A percentile compares a stretch with the other conserved stretches of the same genome.
phyloP scores from a whole-genome alignment of 1,140 invertebrate genomes.

The Platorchestia sp. region DNA sequence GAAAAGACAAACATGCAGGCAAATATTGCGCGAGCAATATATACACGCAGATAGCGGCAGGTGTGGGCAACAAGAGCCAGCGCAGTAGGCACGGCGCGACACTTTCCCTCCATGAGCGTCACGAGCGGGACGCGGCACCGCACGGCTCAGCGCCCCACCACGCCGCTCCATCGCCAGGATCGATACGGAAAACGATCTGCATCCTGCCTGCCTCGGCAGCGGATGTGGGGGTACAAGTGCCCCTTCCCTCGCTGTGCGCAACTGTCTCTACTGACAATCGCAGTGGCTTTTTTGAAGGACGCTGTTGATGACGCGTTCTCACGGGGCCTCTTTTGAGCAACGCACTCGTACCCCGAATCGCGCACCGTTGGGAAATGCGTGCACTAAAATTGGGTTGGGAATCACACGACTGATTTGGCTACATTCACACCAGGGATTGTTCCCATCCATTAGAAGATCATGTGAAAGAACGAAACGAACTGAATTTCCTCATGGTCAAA shows the following conservation, averaged over 20 bases:
- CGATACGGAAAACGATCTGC: constrained; percentile 46
- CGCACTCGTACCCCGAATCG: neutral
- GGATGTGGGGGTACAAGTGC: neutral
- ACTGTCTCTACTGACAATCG: neutral
- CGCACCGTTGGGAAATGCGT: neutral
- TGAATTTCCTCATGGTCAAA: no score
- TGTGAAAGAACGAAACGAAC: neutral
- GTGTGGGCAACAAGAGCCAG: neutral
- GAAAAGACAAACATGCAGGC: neutral
- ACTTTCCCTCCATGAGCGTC: neutral
- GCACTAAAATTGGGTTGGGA: neutral
- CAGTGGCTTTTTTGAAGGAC: neutral
- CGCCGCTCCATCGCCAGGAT: neutral
- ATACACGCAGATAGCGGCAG: neutral
- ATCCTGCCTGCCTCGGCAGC: constrained; percentile 4
- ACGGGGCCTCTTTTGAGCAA: neutral
- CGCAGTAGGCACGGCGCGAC: neutral
- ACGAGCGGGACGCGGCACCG: neutral
- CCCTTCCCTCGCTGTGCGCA: neutral
- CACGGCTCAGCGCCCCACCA: neutral
- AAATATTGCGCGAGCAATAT: neutral
- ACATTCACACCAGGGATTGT: neutral
- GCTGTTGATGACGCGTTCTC: neutral
- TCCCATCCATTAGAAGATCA: neutral
- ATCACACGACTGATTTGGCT: neutral